These are phyloP conservation scores for Agrotis segetum DNA, from an alignment of 2,888 invertebrate species.

Conservation along the genomic window DNA sequence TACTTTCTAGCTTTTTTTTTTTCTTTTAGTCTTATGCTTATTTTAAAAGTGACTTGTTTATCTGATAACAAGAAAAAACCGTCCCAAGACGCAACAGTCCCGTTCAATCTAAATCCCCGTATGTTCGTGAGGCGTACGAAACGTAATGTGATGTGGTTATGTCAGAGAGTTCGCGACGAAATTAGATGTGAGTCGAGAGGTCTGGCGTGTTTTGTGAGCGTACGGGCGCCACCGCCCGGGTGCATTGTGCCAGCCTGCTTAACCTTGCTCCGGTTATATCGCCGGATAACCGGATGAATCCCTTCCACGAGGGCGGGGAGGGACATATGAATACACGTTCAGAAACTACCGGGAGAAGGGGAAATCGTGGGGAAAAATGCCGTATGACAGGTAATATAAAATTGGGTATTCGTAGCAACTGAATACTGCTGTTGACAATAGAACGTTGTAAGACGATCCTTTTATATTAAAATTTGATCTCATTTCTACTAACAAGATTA, in stretches of 20 bases:
- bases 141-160: conserved; percentile 67
- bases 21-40: too few species aligned
- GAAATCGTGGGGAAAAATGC: conserved; percentile 33
- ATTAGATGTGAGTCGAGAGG: conserved; percentile 65
- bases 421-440: conserved; percentile 12
- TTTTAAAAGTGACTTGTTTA: neutral
- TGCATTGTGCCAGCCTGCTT: conserved; percentile 53
- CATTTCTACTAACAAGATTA: neutral
- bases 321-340: conserved; percentile 30
- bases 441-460: neutral
- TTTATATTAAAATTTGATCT: neutral
- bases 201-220: conserved; percentile 55
- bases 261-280: conserved; percentile 54
- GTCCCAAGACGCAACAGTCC: neutral
- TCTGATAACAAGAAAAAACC: neutral
- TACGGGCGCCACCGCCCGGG: conserved; percentile 27
- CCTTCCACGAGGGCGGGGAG: neutral
- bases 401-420: conserved; percentile 24
- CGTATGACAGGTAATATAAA: conserved; percentile 45
- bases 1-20: too few species aligned
- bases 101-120: conserved; percentile 22
- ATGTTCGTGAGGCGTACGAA: conserved; percentile 35
- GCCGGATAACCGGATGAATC: conserved; percentile 36
- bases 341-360: conserved; percentile 37
- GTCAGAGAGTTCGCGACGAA: conserved; percentile 64